Percentiles rank a stretch among this genome's conserved stretches.
phyloP scores from a whole-genome alignment of 2,113 vertebrate species.

The Scophthalmus maximus region DNA sequence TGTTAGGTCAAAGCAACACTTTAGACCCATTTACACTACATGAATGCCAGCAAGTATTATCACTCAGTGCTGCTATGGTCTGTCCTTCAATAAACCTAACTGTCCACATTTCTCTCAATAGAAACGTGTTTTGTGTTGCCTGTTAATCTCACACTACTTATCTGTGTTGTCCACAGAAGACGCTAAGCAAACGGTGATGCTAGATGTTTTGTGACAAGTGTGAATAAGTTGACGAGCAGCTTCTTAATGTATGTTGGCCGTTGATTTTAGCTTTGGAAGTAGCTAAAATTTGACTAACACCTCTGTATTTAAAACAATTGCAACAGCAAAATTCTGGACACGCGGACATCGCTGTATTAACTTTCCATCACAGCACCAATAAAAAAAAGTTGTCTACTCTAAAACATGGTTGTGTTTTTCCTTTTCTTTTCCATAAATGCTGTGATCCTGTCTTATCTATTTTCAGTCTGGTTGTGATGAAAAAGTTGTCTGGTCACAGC shows the following conservation, averaged over 20 bases:
- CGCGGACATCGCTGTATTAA: constrained; percentile 35
- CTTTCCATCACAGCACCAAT: constrained; percentile 50
- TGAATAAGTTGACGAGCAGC: constrained; percentile 40
- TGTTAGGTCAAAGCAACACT: constrained; percentile 19
- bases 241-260: constrained; percentile 52
- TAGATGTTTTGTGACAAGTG: constrained; percentile 54
- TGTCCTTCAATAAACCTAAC: constrained; percentile 10
- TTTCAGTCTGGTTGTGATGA: too few species aligned
- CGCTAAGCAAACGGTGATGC: constrained; percentile 18
- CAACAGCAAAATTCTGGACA: constrained; percentile 23
- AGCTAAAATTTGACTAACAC: constrained; percentile 17
- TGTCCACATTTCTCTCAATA: constrained; percentile 14
- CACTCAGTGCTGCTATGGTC: constrained; percentile 45
- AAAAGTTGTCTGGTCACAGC: neutral
- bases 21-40: constrained; percentile 55
- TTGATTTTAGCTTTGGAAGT: constrained; percentile 43
- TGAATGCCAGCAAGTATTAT: constrained; percentile 75
- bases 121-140: constrained; percentile 12
- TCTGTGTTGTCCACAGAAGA: constrained; percentile 24
- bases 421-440: neutral
- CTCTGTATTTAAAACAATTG: constrained; percentile 25
- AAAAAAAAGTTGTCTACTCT: constrained; percentile 44
- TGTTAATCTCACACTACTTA: constrained; percentile 14
- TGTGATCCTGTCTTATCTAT: neutral
- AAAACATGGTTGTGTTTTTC: constrained; percentile 23